Conservation (phyloP, 2,113 vertebrate genomes). For the Chloebia gouldiae region DNA sequence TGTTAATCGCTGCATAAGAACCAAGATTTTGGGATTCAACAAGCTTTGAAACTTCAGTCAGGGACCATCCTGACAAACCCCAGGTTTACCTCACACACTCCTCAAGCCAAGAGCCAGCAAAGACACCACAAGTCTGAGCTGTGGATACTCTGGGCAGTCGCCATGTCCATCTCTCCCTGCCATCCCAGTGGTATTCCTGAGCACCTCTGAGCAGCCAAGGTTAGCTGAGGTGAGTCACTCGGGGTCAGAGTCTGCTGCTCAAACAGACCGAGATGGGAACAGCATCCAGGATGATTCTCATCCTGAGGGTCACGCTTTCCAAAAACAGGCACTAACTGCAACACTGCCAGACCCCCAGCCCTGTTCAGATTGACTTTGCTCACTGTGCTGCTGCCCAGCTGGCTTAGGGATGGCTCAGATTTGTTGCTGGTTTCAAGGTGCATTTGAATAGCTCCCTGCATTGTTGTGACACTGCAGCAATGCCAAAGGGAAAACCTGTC, state of each 20-base stretch:
- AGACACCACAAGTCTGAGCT: neutral
- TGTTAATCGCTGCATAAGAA: neutral
- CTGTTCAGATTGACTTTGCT: neutral
- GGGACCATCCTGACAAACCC: neutral
- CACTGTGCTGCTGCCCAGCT: neutral
- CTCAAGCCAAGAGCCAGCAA: neutral
- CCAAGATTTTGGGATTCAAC: neutral
- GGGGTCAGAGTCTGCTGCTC: neutral
- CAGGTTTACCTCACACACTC: neutral
- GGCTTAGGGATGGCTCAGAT: neutral
- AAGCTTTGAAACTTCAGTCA: neutral
- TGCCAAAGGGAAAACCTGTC: neutral
- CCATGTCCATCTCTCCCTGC: neutral
- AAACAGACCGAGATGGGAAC: neutral
- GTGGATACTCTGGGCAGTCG: fast-evolving
- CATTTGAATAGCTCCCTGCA: neutral
- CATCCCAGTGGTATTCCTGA: neutral
- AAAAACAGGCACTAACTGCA: neutral
- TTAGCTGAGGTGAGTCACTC: neutral
- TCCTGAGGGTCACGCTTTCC: neutral
- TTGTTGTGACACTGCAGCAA: neutral
- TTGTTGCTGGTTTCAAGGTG: neutral
- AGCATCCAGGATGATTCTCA: neutral
- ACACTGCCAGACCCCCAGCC: neutral
- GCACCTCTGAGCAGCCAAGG: neutral